Evolutionary conservation across 2,113 vertebrate genomes (phyloP), one percentile per base, ranked within the genome.

Genomic region (Bagarius yarrelli): DNA sequence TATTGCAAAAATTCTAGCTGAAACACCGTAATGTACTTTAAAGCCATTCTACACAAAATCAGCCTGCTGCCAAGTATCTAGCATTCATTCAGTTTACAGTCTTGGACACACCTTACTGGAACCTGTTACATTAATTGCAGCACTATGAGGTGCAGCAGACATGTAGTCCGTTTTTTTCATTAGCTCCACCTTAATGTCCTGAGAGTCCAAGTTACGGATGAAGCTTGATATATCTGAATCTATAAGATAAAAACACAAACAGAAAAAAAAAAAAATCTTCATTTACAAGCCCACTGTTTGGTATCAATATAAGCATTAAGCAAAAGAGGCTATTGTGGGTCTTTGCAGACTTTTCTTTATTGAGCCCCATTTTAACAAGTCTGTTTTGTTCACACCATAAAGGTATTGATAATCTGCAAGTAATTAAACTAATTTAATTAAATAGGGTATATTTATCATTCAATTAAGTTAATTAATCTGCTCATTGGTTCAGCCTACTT

Each of bases 71-170:
- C 15, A 6, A 56, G 13, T 32, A 8, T 60, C 11, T 60, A 60
- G 3, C 9, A 16, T 60, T 73, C 30, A 27, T 21, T 53, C 47
- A 21, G 16, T 30, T 72, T 18, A 44, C 32, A 44, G 2, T 13
- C n/a, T 61, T 4, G 32, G 11, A 25, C 77, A 87, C 82, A 98
- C 97, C 95, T 96, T 94, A 82, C 87, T 94, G 83, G 94, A 91
- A 21, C 88, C 84, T 0, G 93, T 90, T 3, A 99, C 94, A 1
- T 95, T 96, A 77, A 99, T 89, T 84, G 94, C 96, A 0, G 95
- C 95, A 4, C 94, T 98, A 84, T 98, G 96, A 1, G 98, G 97
- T 0, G 96, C 95, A 2, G 87, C 92, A 0, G 94, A 91, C 76
- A 97, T 91, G 57, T 96, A 98, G 83, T 96, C 94, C 0, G 81